Conservation (phyloP, 2,888 invertebrate species). For the Megaustenia siamemsis region DNA sequence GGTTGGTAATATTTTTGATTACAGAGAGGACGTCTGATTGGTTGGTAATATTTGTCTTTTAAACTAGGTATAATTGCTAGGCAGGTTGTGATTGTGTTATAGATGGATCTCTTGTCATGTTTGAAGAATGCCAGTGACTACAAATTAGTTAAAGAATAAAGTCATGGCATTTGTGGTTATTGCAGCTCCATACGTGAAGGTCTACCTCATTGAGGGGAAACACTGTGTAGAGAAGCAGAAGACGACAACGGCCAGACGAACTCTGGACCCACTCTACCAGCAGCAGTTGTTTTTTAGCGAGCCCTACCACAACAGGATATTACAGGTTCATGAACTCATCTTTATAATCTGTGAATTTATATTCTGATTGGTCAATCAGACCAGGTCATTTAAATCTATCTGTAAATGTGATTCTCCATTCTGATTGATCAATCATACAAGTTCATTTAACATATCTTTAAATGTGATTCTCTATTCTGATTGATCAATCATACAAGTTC, state of each 20-base stretch:
- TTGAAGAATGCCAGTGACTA: no score
- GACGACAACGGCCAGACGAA: conserved; percentile 94
- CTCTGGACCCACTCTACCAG: conserved; percentile 97
- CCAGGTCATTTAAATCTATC: no score
- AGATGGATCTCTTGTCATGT: no score
- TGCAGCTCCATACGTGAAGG: conserved; percentile 97
- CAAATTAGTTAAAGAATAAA: no score
- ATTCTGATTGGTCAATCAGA: no score
- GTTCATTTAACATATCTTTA: not conserved
- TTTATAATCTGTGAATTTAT: no score
- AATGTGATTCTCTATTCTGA: not conserved
- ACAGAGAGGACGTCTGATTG: no score
- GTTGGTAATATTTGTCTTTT: no score
- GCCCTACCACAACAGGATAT: conserved; percentile 93
- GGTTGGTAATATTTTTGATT: no score
- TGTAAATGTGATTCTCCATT: no score
- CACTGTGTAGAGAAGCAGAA: conserved; percentile 98
- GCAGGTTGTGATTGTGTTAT: no score
- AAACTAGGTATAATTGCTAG: no score
- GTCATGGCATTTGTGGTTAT: conserved; percentile 48
- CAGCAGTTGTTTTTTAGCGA: conserved; percentile 97
- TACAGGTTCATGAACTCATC: conserved; percentile 86
- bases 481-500: not conserved
- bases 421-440: not conserved
- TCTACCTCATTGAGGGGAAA: conserved; percentile 98